These are phyloP conservation scores for Avahi laniger DNA, from an alignment of 2,797 vertebrate species.

Conservation along the genomic window DNA sequence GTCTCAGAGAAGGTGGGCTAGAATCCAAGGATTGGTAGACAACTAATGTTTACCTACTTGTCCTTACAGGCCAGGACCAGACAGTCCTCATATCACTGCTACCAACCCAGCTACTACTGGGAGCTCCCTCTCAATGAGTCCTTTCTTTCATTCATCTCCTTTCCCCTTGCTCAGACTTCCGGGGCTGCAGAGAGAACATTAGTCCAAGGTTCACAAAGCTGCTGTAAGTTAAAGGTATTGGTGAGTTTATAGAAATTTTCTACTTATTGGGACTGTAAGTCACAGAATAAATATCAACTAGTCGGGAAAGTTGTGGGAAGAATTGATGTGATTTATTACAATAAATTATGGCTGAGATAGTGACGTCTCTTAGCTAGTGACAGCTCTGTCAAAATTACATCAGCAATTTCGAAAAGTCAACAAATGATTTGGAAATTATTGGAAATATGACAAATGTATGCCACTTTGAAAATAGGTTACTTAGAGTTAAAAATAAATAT, in stretches of 20 bases:
- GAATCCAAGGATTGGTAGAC: not conserved
- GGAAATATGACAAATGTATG: not conserved
- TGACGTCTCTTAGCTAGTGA: not conserved
- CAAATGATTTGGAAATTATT: conserved; percentile 9
- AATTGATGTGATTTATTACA: not conserved
- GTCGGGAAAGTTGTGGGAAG: not conserved
- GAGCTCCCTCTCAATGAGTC: not conserved
- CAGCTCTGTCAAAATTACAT: not conserved
- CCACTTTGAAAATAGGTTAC: conserved; percentile 18
- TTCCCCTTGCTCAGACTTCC: not conserved
- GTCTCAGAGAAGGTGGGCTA: not conserved
- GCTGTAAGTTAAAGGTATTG: not conserved
- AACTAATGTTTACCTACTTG: not conserved
- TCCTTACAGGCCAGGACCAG: not conserved
- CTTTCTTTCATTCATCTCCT: not conserved
- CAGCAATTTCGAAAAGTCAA: conserved; percentile 11
- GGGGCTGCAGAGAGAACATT: not conserved
- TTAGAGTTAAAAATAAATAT: not conserved
- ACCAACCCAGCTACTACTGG: not conserved
- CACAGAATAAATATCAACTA: not conserved
- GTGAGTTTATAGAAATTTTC: not conserved
- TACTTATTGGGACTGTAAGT: not conserved
- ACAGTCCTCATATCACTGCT: fast-evolving
- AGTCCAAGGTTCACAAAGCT: not conserved
- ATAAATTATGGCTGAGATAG: not conserved